These are phyloP conservation scores for Dascyllus trimaculatus DNA, from an alignment of 2,113 vertebrate species.

Conservation along the genomic window DNA sequence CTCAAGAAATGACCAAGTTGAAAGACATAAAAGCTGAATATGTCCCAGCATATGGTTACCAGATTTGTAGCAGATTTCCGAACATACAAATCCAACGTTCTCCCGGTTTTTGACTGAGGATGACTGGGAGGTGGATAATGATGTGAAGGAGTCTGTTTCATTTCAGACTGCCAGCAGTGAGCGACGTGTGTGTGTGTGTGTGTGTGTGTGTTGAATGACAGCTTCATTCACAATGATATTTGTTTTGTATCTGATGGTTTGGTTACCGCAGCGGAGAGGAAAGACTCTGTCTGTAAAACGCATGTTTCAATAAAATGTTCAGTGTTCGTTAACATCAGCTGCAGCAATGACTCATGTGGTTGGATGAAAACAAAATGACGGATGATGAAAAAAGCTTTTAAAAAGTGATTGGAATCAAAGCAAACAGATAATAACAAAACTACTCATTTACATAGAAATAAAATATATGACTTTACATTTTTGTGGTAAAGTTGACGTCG, in stretches of 20 bases:
- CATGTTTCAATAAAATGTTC: conserved; percentile 13
- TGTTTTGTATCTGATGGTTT: conserved; percentile 22
- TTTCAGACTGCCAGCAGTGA: conserved; percentile 8
- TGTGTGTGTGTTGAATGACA: neutral
- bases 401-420: conserved; percentile 18
- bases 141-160: conserved; percentile 46
- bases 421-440: conserved; percentile 13
- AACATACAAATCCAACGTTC: conserved; percentile 66
- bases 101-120: conserved; percentile 33
- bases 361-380: neutral
- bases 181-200: neutral
- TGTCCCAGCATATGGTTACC: conserved; percentile 70
- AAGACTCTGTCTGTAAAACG: conserved; percentile 10
- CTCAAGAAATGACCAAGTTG: conserved; percentile 27
- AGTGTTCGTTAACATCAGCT: conserved; percentile 16
- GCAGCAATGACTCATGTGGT: conserved; percentile 9
- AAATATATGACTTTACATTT: conserved; percentile 10
- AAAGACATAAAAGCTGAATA: conserved; percentile 64
- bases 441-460: neutral
- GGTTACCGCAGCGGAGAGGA: conserved; percentile 15
- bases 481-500: neutral
- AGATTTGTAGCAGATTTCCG: conserved; percentile 70
- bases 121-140: conserved; percentile 40
- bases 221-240: conserved; percentile 21
- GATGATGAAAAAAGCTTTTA: neutral